Conservation (phyloP, 2,113 vertebrate species). For the Apteryx mantelli region DNA sequence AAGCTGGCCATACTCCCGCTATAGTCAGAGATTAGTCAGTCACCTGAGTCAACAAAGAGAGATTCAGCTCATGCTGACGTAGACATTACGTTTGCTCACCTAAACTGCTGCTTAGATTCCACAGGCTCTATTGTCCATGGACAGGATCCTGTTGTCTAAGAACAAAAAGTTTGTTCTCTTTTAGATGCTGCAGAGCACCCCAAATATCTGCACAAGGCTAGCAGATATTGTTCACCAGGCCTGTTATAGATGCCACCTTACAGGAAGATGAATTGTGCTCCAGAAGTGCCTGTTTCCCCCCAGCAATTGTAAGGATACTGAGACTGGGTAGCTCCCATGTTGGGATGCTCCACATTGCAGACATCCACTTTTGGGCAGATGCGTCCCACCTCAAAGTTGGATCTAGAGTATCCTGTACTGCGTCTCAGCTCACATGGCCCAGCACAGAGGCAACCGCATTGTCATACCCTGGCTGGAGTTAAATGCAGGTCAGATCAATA, state of each 20-base stretch:
- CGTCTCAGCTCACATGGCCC: background rate
- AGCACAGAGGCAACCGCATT: background rate
- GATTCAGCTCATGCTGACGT: background rate
- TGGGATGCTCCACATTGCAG: too few relatives aligned
- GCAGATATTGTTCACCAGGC: too few relatives aligned
- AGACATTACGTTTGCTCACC: background rate
- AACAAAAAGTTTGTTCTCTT: too few relatives aligned
- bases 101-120: background rate
- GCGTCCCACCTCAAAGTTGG: background rate
- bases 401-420: background rate
- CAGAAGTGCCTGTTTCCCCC: too few relatives aligned
- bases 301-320: too few relatives aligned
- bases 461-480: background rate
- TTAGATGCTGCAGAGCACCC: too few relatives aligned
- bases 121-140: background rate
- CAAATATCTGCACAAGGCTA: too few relatives aligned
- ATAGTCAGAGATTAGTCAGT: background rate
- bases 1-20: background rate
- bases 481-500: background rate
- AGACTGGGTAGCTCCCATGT: too few relatives aligned
- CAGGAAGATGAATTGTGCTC: too few relatives aligned
- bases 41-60: background rate
- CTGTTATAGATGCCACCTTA: too few relatives aligned
- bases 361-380: background rate
- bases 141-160: too few relatives aligned